These are phyloP conservation scores for Erebia epiphron DNA, from an alignment of 2,888 invertebrate species.

Conservation along the genomic window DNA sequence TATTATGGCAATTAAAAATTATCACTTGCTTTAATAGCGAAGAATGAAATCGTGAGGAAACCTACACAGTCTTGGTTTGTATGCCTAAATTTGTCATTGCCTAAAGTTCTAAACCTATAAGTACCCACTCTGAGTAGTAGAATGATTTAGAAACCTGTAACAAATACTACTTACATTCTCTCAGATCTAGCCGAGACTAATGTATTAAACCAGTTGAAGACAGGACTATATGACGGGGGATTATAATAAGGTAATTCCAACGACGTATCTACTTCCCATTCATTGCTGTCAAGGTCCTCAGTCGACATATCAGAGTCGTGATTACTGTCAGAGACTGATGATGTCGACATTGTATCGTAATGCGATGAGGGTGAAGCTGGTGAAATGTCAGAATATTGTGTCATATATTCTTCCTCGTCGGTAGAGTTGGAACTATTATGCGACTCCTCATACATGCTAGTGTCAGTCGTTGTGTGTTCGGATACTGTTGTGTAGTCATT, in stretches of 20 bases:
- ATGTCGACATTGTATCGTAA: not conserved
- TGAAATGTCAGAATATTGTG: not conserved
- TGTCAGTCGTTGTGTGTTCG: slow-evolving; percentile 64
- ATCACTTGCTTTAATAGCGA: too few relatives aligned
- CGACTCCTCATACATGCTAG: slow-evolving; percentile 50
- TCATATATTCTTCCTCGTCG: not conserved
- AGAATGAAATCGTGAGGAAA: too few relatives aligned
- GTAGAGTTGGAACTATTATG: not conserved
- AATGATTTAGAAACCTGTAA: too few relatives aligned
- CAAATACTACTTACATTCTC: slow-evolving; percentile 13
- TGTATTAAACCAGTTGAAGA: not conserved
- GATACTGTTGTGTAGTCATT: slow-evolving; percentile 59
- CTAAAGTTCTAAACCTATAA: too few relatives aligned
- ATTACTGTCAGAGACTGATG: not conserved
- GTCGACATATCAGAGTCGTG: not conserved
- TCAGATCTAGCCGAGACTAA: not conserved
- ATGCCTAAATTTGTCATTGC: too few relatives aligned
- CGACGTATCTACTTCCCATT: slow-evolving; percentile 24
- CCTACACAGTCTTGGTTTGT: too few relatives aligned
- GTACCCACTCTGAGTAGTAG: too few relatives aligned
- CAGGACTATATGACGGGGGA: not conserved
- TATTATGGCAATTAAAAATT: too few relatives aligned
- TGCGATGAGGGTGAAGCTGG: not conserved
- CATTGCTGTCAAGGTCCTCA: slow-evolving; percentile 4
- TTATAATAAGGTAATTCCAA: slow-evolving; percentile 13